Evolutionary conservation across 2,888 invertebrate species (phyloP).

Genomic region (Fissipunctia ypsillon): DNA sequence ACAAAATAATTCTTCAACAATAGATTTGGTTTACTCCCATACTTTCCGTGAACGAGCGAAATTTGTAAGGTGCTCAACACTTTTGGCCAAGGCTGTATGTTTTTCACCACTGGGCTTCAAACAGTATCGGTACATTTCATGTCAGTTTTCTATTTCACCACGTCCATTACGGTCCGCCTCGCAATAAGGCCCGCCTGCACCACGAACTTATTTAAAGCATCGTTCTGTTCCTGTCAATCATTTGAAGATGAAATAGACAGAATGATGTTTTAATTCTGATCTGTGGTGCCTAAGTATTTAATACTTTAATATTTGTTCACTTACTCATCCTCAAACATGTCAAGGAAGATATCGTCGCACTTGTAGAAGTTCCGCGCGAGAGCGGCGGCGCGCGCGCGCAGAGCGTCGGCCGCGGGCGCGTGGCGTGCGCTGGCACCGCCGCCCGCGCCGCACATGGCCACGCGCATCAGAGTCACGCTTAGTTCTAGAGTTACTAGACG

Average conservation of each 20-base stretch:
- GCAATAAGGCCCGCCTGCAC: not conserved
- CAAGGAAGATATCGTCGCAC: conserved; percentile 99
- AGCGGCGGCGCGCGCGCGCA: conserved; percentile 94
- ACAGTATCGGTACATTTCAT: not conserved
- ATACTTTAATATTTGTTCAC: conserved; percentile 64
- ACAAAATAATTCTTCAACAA: no score
- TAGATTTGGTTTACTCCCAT: no score
- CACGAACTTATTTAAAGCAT: not conserved
- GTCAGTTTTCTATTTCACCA: no score
- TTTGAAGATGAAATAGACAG: not conserved
- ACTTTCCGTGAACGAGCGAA: no score
- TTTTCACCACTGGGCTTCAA: not conserved
- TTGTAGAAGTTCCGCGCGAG: conserved; percentile 98
- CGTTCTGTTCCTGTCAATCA: no score
- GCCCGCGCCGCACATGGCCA: conserved; percentile 88
- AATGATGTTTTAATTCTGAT: not conserved
- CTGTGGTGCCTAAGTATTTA: not conserved
- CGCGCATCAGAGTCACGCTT: conserved; percentile 94
- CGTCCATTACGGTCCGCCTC: not conserved
- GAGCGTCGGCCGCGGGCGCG: conserved; percentile 90
- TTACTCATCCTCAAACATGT: conserved; percentile 99
- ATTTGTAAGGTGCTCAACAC: no score
- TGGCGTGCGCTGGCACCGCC: conserved; percentile 91
- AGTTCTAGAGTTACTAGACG: conserved; percentile 98
- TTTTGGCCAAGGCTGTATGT: no score